Base-by-base conservation (phyloP, 2,113 vertebrate species). In the Aldabrachelys gigantea region DNA sequence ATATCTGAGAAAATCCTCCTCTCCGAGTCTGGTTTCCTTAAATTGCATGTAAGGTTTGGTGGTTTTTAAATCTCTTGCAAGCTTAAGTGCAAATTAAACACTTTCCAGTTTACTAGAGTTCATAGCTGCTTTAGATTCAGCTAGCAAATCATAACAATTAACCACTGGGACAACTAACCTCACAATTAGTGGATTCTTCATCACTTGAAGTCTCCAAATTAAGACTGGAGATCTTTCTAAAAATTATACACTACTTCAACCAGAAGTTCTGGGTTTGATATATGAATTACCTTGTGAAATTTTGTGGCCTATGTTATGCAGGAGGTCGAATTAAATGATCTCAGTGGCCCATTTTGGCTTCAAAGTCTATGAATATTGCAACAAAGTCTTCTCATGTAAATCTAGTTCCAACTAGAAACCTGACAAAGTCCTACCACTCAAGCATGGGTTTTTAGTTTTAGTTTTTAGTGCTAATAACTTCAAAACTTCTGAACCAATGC, bases 281-380 rank as follows among this genome's bases (percentile, higher is more conserved):
- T 91, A 27, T 76, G 75, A 76, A 89, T 50, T 44, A 2, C 13
- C 75, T 9, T 3, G 13, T 57, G 1, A 2, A 11, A 72, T 88
- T 16, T 8, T 31, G 11, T 27, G 4, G 13, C 17, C 59, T 65
- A 65, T 65, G 0, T 7, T 14, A 1, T 29, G 1, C 1, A 38
- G 24, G 35, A 53, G 41, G 8, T 80, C 12, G 13, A 53, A 83
- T 90, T 3, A 8, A 11, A 29, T 52, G 10, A 8, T 85, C 75
- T 14, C 19, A 2, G 83, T n/a, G 35, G 31, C 1, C n/a, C 3
- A 2, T 80, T 79, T 13, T 84, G 79, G 8, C 5, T 78, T 69
- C 76, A 35, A 80, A 87, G 69, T 19, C 3, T 69, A 79, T 3
- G 2, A 38, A 3, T 57, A 81, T 38, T 80, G 41, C 44, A 41